These are phyloP conservation scores for Lacerta viridis DNA, from an alignment of 2,797 vertebrate species.

Conservation along the genomic window DNA sequence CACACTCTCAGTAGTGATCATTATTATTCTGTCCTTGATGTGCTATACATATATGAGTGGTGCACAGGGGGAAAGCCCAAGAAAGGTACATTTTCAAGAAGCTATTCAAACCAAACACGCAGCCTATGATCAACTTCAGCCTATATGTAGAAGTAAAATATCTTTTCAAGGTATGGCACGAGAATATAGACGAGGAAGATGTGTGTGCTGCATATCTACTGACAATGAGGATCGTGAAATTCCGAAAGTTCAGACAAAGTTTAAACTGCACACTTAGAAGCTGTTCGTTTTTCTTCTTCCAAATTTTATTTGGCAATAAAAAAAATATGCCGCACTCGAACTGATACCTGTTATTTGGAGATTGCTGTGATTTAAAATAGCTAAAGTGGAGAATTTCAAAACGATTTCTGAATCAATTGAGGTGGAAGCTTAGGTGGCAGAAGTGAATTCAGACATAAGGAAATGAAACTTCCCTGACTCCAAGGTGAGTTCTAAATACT, in stretches of 20 bases:
- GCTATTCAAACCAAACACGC: not conserved
- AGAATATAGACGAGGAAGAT: accelerated
- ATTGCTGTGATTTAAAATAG: not conserved
- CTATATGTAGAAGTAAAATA: not conserved
- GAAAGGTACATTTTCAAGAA: not conserved
- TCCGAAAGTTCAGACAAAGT: not conserved
- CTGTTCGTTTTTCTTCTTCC: constrained; percentile 1
- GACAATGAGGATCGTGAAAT: constrained; percentile 2
- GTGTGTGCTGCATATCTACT: not conserved
- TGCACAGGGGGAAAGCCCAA: not conserved
- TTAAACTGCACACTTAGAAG: constrained; percentile 2
- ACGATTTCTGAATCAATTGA: not conserved
- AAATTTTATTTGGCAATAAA: not conserved
- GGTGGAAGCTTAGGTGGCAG: not conserved
- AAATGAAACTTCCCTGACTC: not conserved
- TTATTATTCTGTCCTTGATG: constrained; percentile 6
- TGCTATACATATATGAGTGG: not conserved
- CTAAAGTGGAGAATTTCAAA: not conserved
- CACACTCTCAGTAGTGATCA: not conserved
- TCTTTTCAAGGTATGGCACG: not conserved
- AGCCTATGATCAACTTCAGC: not conserved
- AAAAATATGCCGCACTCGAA: not conserved
- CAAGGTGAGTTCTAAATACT: not conserved
- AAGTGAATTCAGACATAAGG: not conserved
- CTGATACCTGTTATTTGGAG: not conserved